Conservation (phyloP, 2,113 vertebrate species). For the Narcine bancroftii region DNA sequence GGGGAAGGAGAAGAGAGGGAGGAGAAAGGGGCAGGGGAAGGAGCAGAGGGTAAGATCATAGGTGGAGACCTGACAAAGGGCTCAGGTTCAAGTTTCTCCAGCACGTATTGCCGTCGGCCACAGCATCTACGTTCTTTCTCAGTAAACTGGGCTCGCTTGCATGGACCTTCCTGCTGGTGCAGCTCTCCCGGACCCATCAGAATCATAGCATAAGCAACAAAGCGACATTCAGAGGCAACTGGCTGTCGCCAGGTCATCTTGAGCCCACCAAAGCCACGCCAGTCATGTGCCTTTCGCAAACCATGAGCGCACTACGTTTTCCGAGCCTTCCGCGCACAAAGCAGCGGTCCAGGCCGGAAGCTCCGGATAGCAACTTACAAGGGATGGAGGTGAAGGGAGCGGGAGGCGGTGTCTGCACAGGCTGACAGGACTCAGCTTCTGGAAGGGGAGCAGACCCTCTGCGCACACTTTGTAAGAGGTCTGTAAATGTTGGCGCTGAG, state of each 20-base stretch:
- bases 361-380: conserved; percentile 6
- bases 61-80: too few species aligned
- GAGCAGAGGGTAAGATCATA: too few species aligned
- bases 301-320: background rate
- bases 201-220: background rate
- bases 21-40: too few species aligned
- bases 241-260: background rate
- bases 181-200: too few species aligned
- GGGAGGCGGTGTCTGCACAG: conserved; percentile 31
- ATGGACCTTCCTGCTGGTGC: background rate
- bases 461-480: conserved; percentile 27
- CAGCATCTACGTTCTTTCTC: too few species aligned
- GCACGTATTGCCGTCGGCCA: too few species aligned
- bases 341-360: background rate
- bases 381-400: conserved; percentile 16
- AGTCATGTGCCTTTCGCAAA: background rate
- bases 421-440: background rate
- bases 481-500: conserved; percentile 31
- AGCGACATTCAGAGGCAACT: background rate
- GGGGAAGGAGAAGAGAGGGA: too few species aligned
- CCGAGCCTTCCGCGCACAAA: background rate
- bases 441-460: background rate
- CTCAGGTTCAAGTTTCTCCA: too few species aligned
- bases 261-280: too few species aligned
- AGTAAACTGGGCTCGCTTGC: background rate